Base-by-base conservation (phyloP, 2,888 invertebrate genomes). In the Hyles lineata region DNA sequence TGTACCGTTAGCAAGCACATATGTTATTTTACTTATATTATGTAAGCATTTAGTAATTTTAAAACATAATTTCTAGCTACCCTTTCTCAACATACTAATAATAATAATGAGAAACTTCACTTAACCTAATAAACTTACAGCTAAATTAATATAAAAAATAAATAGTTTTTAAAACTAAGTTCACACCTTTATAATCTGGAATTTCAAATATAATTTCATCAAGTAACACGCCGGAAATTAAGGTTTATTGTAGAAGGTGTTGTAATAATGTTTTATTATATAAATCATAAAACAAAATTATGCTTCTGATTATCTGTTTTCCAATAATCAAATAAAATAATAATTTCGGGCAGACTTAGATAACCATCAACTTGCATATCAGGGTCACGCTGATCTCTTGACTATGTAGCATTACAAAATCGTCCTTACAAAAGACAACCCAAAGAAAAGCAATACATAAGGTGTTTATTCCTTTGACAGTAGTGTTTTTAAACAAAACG, bases 71-170 rank as follows among this genome's bases (percentile, higher is more conserved):
- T 63, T 43, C 43, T 63, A 63, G 43, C 43, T 63, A 63, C 43
- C 63, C 35, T 63, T 61, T 11, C 21, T 9, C 29, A 61, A 17
- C 25, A 19, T 61, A 32, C 25, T 60, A 63, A 50, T 23, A 67
- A 55, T 32, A 71, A 19, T 63, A 63, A 71, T 71, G 62, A 71
- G 71, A 71, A 29, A 71, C 29, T 71, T 55, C 9, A 52, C 52
- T 35, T 62, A 62, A 71, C 29, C 15, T n/a, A 71, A n/a, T 70
- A 70, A 69, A 62, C 32, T 62, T 52, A 52, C 29, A 61, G 21
- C 43, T 62, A 32, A 62, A 62, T 62, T 60, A 62, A 29, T 55
- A 71, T 32, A 50, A 29, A 50, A 52, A 70, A 55, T 70, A 70
- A 32, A 52, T n/a, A 55, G 3, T n/a, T 70, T 61, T 25, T 15